phyloP scores from a whole-genome alignment of 2,888 invertebrate genomes.

The Poecilus cupreus region DNA sequence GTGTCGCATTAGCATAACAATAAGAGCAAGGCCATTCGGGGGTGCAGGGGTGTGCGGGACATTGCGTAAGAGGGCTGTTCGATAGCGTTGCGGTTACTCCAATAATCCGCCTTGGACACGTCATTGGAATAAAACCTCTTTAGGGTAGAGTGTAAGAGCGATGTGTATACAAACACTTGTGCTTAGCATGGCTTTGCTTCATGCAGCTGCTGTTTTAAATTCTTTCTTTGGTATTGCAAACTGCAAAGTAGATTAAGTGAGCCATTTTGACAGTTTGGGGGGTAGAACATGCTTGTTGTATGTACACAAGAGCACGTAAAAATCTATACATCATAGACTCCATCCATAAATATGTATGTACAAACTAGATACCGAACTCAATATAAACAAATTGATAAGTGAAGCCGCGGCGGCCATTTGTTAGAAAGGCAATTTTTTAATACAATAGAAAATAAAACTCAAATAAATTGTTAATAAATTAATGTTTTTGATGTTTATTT shows the following conservation, averaged over 20 bases:
- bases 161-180: slow-evolving; percentile 41
- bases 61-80: slow-evolving; percentile 10
- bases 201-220: slow-evolving; percentile 22
- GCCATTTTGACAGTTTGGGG: slow-evolving; percentile 17
- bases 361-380: too few species aligned
- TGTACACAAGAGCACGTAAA: neutral
- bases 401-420: too few species aligned
- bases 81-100: slow-evolving; percentile 34
- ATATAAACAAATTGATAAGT: too few species aligned
- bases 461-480: too few species aligned
- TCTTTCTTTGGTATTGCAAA: slow-evolving; percentile 6
- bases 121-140: slow-evolving; percentile 44
- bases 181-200: neutral
- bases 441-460: too few species aligned
- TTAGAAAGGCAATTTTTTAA: too few species aligned
- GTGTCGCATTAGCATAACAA: slow-evolving; percentile 58
- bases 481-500: too few species aligned
- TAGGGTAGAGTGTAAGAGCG: slow-evolving; percentile 23
- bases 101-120: slow-evolving; percentile 48
- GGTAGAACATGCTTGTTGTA: neutral
- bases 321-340: too few species aligned
- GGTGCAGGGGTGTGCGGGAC: neutral
- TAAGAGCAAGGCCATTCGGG: slow-evolving; percentile 2
- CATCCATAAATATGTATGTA: too few species aligned
- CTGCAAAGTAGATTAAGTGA: slow-evolving; percentile 26